Evolutionary conservation across 2,888 invertebrate species (phyloP).

Genomic region (Tetanocera ferruginea): DNA sequence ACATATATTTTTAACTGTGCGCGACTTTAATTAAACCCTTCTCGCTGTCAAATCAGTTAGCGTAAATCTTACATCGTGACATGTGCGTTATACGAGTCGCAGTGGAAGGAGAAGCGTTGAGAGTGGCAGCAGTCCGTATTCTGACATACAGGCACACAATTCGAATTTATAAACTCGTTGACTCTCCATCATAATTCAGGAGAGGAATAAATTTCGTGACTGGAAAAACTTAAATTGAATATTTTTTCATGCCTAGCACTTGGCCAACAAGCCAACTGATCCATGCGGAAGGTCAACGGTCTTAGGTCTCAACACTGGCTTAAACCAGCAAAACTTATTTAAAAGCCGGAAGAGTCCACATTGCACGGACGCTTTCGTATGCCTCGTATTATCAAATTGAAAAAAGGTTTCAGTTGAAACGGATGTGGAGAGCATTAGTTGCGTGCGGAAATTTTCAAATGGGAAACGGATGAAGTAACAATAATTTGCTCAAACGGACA

Average conservation of each 20-base stretch:
- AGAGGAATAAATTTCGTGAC: conserved; percentile 25
- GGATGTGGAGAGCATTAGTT: conserved; percentile 32
- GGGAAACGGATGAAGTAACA: conserved; percentile 35
- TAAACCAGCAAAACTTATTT: neutral
- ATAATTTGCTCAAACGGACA: conserved; percentile 34
- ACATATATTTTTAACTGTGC: too few species aligned
- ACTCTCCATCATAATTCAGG: conserved; percentile 25
- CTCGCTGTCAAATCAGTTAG: too few species aligned
- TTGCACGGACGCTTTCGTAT: neutral
- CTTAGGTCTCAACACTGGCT: neutral
- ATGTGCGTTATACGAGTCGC: too few species aligned
- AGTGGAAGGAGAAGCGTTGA: neutral
- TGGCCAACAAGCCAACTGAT: neutral
- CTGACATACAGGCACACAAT: neutral
- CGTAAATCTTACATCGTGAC: too few species aligned
- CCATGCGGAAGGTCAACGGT: neutral
- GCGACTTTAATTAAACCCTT: too few species aligned
- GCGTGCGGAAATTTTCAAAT: conserved; percentile 31
- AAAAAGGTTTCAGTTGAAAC: conserved; percentile 23
- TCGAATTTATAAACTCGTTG: conserved; percentile 22
- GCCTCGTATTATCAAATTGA: conserved; percentile 13
- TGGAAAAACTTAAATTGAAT: conserved; percentile 29
- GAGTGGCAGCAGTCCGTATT: neutral
- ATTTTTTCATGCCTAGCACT: neutral
- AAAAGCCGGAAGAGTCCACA: conserved; percentile 11